A percentile compares a stretch with the other conserved stretches of the same genome.
These are phyloP conservation scores for Callyntrura sp. DNA, from an alignment of 2,888 invertebrate species.

Conservation along the genomic window DNA sequence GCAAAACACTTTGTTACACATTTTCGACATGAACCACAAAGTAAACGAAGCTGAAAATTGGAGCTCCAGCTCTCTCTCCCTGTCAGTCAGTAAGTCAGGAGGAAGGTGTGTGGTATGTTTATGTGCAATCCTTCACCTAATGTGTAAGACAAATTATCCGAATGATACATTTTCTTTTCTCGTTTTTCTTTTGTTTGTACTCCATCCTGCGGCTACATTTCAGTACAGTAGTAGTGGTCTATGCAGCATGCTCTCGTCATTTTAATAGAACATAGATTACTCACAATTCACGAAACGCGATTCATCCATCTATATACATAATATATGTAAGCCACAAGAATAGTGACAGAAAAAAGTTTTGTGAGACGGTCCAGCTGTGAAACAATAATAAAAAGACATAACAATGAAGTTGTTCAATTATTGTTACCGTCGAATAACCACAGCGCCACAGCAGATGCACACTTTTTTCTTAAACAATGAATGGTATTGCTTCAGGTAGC, in stretches of 20 bases:
- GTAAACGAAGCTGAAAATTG: slow-evolving; percentile 68
- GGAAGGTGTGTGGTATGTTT: background rate
- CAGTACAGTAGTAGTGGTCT: background rate
- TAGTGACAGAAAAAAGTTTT: slow-evolving; percentile 6
- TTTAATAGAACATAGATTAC: slow-evolving; percentile 31
- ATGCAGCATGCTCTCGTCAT: slow-evolving; percentile 24
- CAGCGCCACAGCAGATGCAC: slow-evolving; percentile 62
- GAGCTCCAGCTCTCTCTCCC: slow-evolving; percentile 65
- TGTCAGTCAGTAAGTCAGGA: slow-evolving; percentile 66
- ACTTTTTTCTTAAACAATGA: slow-evolving; percentile 42
- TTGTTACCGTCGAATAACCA: slow-evolving; percentile 51
- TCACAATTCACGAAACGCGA: background rate
- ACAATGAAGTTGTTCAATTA: slow-evolving; percentile 65
- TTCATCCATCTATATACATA: background rate
- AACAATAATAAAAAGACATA: slow-evolving; percentile 65
- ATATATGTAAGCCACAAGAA: slow-evolving; percentile 49
- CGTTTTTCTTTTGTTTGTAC: slow-evolving; percentile 18
- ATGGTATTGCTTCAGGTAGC: slow-evolving; percentile 4
- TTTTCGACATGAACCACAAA: slow-evolving; percentile 45
- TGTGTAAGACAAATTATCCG: slow-evolving; percentile 7
- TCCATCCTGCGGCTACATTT: slow-evolving; percentile 19
- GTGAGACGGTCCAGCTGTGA: slow-evolving; percentile 67
- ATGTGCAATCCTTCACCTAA: background rate
- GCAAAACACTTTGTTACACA: slow-evolving; percentile 18
- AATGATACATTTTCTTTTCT: slow-evolving; percentile 27